Evolutionary conservation across 92 coral and sea anemone genomes (phyloP).

Genomic region (Paramuricea clavata): DNA sequence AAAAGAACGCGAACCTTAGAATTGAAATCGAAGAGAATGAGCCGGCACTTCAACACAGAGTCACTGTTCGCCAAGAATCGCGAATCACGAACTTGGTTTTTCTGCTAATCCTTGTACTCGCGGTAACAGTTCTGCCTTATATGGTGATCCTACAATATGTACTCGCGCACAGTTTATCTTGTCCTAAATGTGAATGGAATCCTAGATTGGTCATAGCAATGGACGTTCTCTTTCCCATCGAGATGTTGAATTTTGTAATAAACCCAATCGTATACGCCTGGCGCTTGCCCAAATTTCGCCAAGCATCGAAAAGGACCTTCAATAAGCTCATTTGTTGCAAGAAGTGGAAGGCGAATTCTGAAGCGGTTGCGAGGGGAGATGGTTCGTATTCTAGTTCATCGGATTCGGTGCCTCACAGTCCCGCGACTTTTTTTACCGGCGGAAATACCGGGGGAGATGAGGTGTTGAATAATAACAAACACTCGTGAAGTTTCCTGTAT

Average conservation of each 20-base stretch:
- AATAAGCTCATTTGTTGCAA: constrained; percentile 27
- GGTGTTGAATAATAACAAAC: constrained; percentile 30
- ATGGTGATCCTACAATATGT: constrained; percentile 14
- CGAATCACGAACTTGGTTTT: constrained; percentile 44
- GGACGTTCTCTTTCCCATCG: constrained; percentile 10
- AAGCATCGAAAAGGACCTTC: constrained; percentile 34
- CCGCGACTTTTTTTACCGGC: constrained; percentile 41
- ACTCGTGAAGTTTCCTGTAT: not conserved
- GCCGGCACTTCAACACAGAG: constrained; percentile 36
- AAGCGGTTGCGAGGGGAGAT: not conserved
- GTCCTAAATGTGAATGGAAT: not conserved
- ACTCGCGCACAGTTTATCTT: not conserved
- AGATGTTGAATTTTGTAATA: constrained; percentile 35
- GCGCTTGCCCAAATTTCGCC: constrained; percentile 49
- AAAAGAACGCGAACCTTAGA: constrained; percentile 5
- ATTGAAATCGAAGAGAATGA: constrained; percentile 36
- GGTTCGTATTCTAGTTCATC: constrained; percentile 26
- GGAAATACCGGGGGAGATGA: not conserved
- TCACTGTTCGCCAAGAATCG: constrained; percentile 30
- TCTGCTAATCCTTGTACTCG: constrained; percentile 11
- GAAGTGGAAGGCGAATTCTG: not conserved
- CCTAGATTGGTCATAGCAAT: not conserved
- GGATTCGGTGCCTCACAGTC: constrained; percentile 6
- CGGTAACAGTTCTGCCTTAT: constrained; percentile 28
- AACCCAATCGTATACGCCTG: constrained; percentile 35